Evolutionary conservation across 2,888 invertebrate species (phyloP).

Genomic region (Entomobrya multifasciata): DNA sequence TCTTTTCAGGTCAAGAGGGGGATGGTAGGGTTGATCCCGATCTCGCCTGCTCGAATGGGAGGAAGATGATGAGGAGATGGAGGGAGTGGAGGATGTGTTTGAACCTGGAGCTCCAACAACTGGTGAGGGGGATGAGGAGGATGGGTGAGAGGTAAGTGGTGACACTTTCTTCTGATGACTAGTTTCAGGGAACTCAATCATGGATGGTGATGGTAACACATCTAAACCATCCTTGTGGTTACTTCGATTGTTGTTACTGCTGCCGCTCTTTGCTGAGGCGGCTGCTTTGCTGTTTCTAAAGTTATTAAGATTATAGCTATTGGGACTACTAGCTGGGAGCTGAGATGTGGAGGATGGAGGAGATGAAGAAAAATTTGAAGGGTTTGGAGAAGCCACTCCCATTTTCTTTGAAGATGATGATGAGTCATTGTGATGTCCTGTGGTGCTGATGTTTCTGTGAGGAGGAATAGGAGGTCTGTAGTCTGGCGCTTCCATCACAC

Average conservation of each 20-base stretch:
- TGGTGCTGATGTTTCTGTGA: slow-evolving; percentile 86
- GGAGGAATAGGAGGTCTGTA: slow-evolving; percentile 95
- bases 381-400: slow-evolving; percentile 37
- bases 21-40: slow-evolving; percentile 59
- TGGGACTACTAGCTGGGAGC: slow-evolving; percentile 80
- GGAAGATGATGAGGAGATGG: not conserved
- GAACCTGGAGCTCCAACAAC: slow-evolving; percentile 50
- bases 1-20: slow-evolving; percentile 64
- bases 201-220: slow-evolving; percentile 78
- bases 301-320: slow-evolving; percentile 72
- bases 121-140: slow-evolving; percentile 73
- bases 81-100: slow-evolving; percentile 35
- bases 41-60: slow-evolving; percentile 59
- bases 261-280: slow-evolving; percentile 54
- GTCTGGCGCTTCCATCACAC: slow-evolving; percentile 82
- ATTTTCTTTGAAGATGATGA: slow-evolving; percentile 56
- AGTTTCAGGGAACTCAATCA: slow-evolving; percentile 75
- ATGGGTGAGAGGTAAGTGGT: slow-evolving; percentile 72
- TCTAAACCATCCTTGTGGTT: slow-evolving; percentile 70
- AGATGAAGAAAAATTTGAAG: slow-evolving; percentile 60
- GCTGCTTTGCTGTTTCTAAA: slow-evolving; percentile 58
- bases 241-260: slow-evolving; percentile 72
- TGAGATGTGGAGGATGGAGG: slow-evolving; percentile 80
- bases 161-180: slow-evolving; percentile 71
- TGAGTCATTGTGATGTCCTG: slow-evolving; percentile 69